A percentile compares a stretch with the other conserved stretches of the same genome.
Evolutionary conservation across 1,140 invertebrate species (phyloP).

Genomic region (Venustaconcha ellipsiformis): DNA sequence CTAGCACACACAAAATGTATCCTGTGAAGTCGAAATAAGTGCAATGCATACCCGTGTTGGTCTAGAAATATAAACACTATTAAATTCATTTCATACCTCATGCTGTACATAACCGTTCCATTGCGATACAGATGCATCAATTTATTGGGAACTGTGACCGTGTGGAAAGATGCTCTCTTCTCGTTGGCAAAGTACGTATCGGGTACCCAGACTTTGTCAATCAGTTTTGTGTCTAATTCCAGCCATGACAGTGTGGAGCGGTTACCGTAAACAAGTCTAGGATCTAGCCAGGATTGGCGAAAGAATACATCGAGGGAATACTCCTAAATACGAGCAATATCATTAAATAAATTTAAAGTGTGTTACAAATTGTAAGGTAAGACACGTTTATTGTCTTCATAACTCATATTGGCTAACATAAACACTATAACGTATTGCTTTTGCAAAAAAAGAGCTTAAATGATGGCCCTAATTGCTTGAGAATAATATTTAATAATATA

Average conservation of each 20-base stretch:
- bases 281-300: conserved; percentile 53
- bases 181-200: conserved; percentile 88
- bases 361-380: too few species aligned
- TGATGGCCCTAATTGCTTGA: too few species aligned
- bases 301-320: conserved; percentile 54
- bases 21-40: too few species aligned
- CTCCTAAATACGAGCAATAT: conserved; percentile 41
- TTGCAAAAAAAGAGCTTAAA: too few species aligned
- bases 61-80: not conserved
- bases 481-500: too few species aligned
- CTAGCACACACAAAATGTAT: too few species aligned
- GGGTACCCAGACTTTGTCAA: conserved; percentile 81
- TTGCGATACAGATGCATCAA: conserved; percentile 58
- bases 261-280: conserved; percentile 37
- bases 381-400: too few species aligned
- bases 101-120: conserved; percentile 53
- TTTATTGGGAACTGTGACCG: conserved; percentile 68
- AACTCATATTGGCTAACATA: too few species aligned
- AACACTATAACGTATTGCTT: too few species aligned
- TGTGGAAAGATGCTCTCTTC: conserved; percentile 67
- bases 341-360: too few species aligned
- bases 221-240: conserved; percentile 83
- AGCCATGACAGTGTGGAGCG: conserved; percentile 32
- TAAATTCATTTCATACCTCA: conserved; percentile 38
- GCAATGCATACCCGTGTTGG: too few species aligned